phyloP scores from a whole-genome alignment of 2,888 invertebrate genomes.

The Noctua pronuba region DNA sequence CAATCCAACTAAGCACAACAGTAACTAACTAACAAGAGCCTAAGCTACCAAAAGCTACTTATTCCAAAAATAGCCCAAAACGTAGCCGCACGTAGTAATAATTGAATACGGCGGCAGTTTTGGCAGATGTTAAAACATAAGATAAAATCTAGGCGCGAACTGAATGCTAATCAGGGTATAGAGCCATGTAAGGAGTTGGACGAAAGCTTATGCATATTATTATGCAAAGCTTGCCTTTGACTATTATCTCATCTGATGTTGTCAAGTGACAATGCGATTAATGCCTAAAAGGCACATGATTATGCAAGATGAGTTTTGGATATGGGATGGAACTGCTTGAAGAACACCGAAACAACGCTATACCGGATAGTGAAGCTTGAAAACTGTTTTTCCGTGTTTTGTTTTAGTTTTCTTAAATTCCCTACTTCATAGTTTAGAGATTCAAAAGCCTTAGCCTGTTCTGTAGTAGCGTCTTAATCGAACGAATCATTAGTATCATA shows the following conservation, averaged over 20 bases:
- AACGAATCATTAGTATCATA: not conserved
- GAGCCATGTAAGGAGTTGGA: conserved; percentile 4
- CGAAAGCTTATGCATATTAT: conserved; percentile 25
- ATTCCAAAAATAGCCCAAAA: conserved; percentile 30
- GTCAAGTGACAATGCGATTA: conserved; percentile 18
- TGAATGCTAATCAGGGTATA: conserved; percentile 44
- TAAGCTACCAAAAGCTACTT: conserved; percentile 12
- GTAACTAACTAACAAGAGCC: not conserved
- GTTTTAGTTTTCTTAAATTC: not conserved
- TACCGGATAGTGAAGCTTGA: not conserved
- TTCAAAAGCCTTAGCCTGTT: not conserved
- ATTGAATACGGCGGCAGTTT: conserved; percentile 44
- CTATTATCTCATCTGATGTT: conserved; percentile 26
- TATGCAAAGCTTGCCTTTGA: conserved; percentile 13
- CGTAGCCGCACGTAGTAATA: conserved; percentile 34
- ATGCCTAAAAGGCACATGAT: not conserved
- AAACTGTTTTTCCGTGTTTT: not conserved
- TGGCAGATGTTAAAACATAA: conserved; percentile 50
- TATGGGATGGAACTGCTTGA: not conserved
- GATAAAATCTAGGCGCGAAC: conserved; percentile 53
- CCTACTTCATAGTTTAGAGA: not conserved
- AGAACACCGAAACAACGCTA: not conserved
- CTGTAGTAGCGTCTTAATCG: not conserved
- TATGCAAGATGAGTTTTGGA: conserved; percentile 9
- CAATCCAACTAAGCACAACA: not conserved